Evolutionary conservation across 1,140 invertebrate genomes (phyloP).

Genomic region (Heterodera schachtii): DNA sequence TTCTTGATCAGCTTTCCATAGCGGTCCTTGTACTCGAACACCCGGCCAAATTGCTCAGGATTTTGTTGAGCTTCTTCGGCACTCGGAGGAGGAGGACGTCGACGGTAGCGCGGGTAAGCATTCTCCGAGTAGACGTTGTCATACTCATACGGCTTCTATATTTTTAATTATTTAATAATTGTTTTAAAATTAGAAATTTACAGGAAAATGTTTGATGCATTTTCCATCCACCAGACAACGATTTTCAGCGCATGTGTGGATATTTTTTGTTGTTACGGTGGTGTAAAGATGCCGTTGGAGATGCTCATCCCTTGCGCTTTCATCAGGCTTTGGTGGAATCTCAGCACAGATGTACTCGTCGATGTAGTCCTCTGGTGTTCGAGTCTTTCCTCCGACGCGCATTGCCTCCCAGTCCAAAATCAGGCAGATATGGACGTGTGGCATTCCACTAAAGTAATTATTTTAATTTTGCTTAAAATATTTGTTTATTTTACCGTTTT

Average conservation of each 20-base stretch:
- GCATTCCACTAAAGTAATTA: not conserved
- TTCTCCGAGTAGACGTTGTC: constrained; percentile 9
- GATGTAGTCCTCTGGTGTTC: not conserved
- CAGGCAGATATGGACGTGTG: not conserved
- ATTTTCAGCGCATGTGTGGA: not conserved
- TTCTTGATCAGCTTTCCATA: not conserved
- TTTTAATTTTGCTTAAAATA: no score
- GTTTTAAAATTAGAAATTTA: not conserved
- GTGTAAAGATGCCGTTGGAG: no score
- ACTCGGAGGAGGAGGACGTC: not conserved
- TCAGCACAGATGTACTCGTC: not conserved
- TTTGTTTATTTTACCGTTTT: not conserved
- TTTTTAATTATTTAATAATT: not conserved
- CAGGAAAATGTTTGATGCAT: constrained; percentile 1
- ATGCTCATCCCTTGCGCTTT: no score
- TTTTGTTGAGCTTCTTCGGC: not conserved
- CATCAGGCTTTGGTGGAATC: not conserved
- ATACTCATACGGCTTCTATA: not conserved
- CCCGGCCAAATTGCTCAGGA: not conserved
- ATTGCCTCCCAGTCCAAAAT: constrained; percentile 2
- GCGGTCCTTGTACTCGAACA: not conserved
- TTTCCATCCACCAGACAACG: not conserved
- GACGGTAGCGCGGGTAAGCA: constrained; percentile 3
- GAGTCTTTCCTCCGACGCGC: not conserved
- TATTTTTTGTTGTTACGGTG: not conserved